Evolutionary conservation across 1,140 invertebrate genomes (phyloP).

Genomic region (Drosophila sp.): DNA sequence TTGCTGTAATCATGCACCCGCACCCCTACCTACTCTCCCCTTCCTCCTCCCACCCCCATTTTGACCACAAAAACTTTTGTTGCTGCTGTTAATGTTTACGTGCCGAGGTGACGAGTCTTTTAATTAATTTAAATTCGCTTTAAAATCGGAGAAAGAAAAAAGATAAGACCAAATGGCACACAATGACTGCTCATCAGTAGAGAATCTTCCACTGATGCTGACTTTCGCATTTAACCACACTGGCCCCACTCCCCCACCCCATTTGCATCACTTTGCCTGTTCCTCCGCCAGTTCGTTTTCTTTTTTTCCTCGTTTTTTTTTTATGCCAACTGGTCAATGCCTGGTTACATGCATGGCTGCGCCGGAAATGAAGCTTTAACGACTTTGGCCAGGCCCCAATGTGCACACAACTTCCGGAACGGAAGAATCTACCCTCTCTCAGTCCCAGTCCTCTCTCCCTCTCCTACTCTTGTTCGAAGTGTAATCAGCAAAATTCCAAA

Average conservation of each 20-base stretch:
- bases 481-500: conserved; percentile 43
- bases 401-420: conserved; percentile 43
- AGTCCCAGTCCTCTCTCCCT: neutral
- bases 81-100: conserved; percentile 55
- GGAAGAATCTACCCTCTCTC: conserved; percentile 19
- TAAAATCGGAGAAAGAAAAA: conserved; percentile 40
- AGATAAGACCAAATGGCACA: conserved; percentile 28
- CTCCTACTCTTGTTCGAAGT: conserved; percentile 16
- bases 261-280: neutral
- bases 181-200: conserved; percentile 67
- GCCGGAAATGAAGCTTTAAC: conserved; percentile 76
- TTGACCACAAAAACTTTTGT: conserved; percentile 30
- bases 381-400: conserved; percentile 60
- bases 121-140: conserved; percentile 73
- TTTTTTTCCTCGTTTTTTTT: conserved; percentile 20
- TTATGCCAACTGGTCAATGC: conserved; percentile 47
- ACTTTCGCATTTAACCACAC: conserved; percentile 12
- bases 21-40: neutral
- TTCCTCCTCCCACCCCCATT: neutral
- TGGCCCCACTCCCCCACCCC: neutral
- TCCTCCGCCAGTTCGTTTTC: conserved; percentile 23
- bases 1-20: conserved; percentile 65
- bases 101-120: conserved; percentile 65
- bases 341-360: conserved; percentile 66
- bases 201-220: conserved; percentile 4